A percentile compares a stretch with the other conserved stretches of the same genome.
These are phyloP conservation scores for Sepiola atlantica DNA, from an alignment of 2,888 invertebrate species.

Conservation along the genomic window DNA sequence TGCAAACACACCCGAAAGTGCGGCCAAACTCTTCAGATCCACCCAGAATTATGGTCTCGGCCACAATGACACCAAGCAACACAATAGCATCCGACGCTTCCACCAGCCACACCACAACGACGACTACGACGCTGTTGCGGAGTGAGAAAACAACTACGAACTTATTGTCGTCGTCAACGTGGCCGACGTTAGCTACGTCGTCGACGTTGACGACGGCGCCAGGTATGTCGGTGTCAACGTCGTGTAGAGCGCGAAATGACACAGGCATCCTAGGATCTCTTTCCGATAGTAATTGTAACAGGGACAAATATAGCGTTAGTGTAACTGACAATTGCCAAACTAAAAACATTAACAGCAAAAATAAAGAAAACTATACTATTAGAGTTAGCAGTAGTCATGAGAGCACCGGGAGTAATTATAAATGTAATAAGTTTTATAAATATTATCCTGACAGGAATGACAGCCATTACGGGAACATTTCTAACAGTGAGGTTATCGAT, in stretches of 20 bases:
- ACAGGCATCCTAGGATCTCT: neutral
- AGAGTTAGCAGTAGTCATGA: neutral
- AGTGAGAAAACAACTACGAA: too few species aligned
- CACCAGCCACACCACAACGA: neutral
- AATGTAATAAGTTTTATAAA: neutral
- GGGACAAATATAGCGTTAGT: too few species aligned
- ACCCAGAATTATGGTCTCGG: neutral
- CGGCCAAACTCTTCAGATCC: neutral
- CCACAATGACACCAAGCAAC: neutral
- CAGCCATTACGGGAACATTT: neutral
- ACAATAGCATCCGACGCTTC: neutral
- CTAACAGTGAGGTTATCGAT: neutral
- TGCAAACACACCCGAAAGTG: neutral
- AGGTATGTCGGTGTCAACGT: neutral
- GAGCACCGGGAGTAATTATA: neutral
- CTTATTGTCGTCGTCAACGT: neutral
- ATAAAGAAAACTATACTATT: neutral
- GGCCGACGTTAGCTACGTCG: conserved; percentile 23
- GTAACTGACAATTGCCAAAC: neutral
- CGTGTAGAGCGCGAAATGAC: neutral
- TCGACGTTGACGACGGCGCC: neutral
- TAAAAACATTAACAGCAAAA: neutral
- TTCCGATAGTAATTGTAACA: neutral
- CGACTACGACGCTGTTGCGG: neutral
- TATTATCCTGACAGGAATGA: neutral